phyloP scores from a whole-genome alignment of 2,888 invertebrate species.

The Mimachlamys varia region DNA sequence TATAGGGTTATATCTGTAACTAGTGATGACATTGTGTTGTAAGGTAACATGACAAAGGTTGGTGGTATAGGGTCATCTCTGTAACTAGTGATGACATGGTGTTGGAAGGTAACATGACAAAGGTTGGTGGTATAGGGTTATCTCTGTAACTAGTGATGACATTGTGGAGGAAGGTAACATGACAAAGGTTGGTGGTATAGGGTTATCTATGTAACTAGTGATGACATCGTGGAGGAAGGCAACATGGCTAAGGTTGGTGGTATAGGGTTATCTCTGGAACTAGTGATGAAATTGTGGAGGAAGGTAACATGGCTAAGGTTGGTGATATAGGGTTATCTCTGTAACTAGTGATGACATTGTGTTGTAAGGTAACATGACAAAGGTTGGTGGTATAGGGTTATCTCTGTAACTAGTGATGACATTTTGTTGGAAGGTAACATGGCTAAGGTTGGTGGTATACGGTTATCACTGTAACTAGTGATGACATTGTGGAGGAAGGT shows the following conservation, averaged over 20 bases:
- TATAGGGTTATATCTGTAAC: neutral
- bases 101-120: slow-evolving; percentile 71
- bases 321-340: neutral
- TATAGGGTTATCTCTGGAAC: neutral
- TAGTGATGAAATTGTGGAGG: slow-evolving; percentile 70
- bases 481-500: slow-evolving; percentile 73
- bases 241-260: slow-evolving; percentile 74
- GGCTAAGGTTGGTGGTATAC: slow-evolving; percentile 72
- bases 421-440: slow-evolving; percentile 74
- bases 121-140: slow-evolving; percentile 67
- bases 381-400: slow-evolving; percentile 67
- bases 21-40: slow-evolving; percentile 69
- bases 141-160: slow-evolving; percentile 48
- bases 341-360: slow-evolving; percentile 67
- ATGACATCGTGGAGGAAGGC: slow-evolving; percentile 73
- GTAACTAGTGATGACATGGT: slow-evolving; percentile 67
- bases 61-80: neutral
- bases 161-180: slow-evolving; percentile 74
- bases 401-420: slow-evolving; percentile 48
- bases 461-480: slow-evolving; percentile 37
- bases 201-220: slow-evolving; percentile 37
- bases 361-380: slow-evolving; percentile 71
- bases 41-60: slow-evolving; percentile 77
- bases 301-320: slow-evolving; percentile 77
- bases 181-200: slow-evolving; percentile 72